Percentiles rank a stretch among this genome's conserved stretches.
Evolutionary conservation across 2,888 invertebrate genomes (phyloP).

Genomic region (Mesorhabditis spiculigera): DNA sequence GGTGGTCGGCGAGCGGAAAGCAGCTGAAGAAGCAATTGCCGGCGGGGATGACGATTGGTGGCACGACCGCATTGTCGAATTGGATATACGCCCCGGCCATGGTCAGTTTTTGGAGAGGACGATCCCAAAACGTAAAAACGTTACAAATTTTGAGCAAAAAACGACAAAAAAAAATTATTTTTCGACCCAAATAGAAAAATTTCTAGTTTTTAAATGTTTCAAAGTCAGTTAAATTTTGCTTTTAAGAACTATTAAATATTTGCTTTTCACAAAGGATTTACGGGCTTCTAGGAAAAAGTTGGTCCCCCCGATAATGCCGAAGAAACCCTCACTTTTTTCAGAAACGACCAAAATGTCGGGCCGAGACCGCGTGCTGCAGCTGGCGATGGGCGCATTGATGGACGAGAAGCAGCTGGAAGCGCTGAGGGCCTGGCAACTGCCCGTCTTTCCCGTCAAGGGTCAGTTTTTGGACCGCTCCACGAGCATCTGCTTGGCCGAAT

Average conservation of each 20-base stretch:
- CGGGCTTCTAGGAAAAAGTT: too few relatives aligned
- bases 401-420: constrained; percentile 7
- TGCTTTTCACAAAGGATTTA: too few relatives aligned
- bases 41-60: constrained; percentile 31
- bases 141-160: too few relatives aligned
- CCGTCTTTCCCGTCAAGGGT: constrained; percentile 18
- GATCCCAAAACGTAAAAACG: too few relatives aligned
- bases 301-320: not conserved
- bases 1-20: constrained; percentile 38
- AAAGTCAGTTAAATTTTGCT: too few relatives aligned
- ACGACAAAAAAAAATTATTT: constrained; percentile 5
- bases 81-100: constrained; percentile 28
- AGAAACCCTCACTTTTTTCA: not conserved
- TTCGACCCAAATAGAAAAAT: too few relatives aligned
- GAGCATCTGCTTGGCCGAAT: too few relatives aligned
- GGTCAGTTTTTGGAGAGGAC: not conserved
- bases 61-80: constrained; percentile 33
- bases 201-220: too few relatives aligned
- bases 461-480: not conserved
- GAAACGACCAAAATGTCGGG: constrained; percentile 8
- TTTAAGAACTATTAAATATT: too few relatives aligned
- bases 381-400: constrained; percentile 23
- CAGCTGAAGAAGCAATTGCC: constrained; percentile 22
- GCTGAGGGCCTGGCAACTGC: constrained; percentile 15
- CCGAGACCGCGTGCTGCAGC: constrained; percentile 21